Percentiles rank a stretch among this genome's conserved stretches.
Evolutionary conservation across 2,888 invertebrate species (phyloP).

Genomic region (Amorpha juglandis): DNA sequence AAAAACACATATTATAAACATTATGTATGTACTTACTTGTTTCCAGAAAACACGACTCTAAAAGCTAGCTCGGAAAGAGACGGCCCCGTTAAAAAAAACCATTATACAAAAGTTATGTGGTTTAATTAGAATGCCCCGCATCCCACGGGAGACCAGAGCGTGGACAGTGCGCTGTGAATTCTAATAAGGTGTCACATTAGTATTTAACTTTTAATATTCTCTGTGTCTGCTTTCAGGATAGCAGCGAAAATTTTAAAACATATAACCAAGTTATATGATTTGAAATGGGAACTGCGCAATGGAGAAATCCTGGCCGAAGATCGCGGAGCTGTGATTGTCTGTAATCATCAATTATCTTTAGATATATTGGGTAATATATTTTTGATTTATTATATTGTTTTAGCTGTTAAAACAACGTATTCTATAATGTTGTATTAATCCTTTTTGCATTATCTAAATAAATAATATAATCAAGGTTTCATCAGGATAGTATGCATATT

Average conservation of each 20-base stretch:
- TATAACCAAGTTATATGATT: slow-evolving; percentile 59
- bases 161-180: neutral
- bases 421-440: no score
- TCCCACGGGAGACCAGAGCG: neutral
- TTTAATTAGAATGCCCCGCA: neutral
- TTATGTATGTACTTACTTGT: no score
- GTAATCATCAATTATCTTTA: slow-evolving; percentile 87
- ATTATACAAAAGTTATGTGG: neutral
- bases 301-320: slow-evolving; percentile 76
- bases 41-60: neutral
- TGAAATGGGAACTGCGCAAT: slow-evolving; percentile 81
- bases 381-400: neutral
- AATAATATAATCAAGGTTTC: no score
- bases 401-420: no score
- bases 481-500: no score
- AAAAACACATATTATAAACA: no score
- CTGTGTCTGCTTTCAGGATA: slow-evolving; percentile 18
- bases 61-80: neutral
- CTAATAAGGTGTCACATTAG: slow-evolving; percentile 5
- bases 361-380: slow-evolving; percentile 85
- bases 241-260: slow-evolving; percentile 28
- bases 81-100: neutral
- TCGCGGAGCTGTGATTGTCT: slow-evolving; percentile 85
- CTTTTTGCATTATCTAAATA: no score
- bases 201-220: slow-evolving; percentile 9